Evolutionary conservation across 2,797 vertebrate species (phyloP).

Genomic region (Psittacula derbiana): DNA sequence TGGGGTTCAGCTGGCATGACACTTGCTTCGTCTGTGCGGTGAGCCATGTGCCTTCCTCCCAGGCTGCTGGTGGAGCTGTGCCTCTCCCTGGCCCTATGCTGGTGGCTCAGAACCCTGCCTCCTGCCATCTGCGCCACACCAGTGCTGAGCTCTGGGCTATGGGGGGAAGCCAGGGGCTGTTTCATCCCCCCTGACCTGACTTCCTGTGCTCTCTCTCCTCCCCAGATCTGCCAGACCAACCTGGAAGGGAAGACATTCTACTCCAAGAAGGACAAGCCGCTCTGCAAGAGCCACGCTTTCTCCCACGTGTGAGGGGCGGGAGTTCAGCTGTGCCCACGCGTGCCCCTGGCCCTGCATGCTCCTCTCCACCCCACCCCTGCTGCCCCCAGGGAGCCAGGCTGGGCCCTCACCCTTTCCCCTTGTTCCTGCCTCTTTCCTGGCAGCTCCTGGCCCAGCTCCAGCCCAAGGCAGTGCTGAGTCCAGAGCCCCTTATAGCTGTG

Average conservation of each 20-base stretch:
- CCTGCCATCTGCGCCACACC: not conserved
- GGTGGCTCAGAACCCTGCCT: not conserved
- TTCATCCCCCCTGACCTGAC: not conserved
- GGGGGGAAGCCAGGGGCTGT: not conserved
- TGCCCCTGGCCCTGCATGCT: slow-evolving; percentile 52
- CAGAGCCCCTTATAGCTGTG: not conserved
- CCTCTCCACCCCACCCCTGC: not conserved
- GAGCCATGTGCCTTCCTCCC: slow-evolving; percentile 66
- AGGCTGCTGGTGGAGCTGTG: fast-evolving
- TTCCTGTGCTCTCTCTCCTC: slow-evolving; percentile 11
- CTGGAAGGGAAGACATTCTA: slow-evolving; percentile 99
- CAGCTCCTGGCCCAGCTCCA: not conserved
- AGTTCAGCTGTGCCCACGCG: not conserved
- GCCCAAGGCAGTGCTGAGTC: not conserved
- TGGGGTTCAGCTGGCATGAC: slow-evolving; percentile 99
- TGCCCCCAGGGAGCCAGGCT: not conserved
- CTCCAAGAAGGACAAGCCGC: slow-evolving; percentile 98
- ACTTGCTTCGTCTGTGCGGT: slow-evolving; percentile 98
- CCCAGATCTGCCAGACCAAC: slow-evolving; percentile 96
- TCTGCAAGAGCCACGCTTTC: slow-evolving; percentile 98
- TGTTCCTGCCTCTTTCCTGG: not conserved
- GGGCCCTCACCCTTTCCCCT: not conserved
- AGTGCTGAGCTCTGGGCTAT: not conserved
- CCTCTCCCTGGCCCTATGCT: not conserved
- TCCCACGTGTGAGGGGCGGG: slow-evolving; percentile 85